These are phyloP conservation scores for Drosophila tripunctata DNA, from an alignment of 2,888 invertebrate genomes.

Conservation along the genomic window DNA sequence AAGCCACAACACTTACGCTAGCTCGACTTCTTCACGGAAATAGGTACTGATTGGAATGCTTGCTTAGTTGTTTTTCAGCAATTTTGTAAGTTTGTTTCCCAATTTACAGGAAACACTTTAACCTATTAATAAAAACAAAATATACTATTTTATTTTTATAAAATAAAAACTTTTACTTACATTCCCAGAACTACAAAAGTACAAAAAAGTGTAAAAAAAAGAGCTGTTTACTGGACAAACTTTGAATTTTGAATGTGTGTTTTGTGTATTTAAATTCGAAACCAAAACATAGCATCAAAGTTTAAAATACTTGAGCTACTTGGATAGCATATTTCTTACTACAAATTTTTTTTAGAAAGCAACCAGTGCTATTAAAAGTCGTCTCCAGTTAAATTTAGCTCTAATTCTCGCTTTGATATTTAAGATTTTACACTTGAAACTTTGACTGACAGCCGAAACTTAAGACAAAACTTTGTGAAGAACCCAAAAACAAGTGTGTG, in stretches of 20 bases:
- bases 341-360: too few species aligned
- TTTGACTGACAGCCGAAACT: conserved; percentile 14
- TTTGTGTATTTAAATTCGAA: background rate
- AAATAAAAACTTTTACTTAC: conserved; percentile 4
- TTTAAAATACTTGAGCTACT: background rate
- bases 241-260: background rate
- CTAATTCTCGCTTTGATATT: conserved; percentile 12
- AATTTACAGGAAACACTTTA: conserved; percentile 6
- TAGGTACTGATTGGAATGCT: background rate
- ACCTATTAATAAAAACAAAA: background rate
- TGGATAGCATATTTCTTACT: background rate
- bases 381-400: too few species aligned
- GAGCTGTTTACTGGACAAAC: conserved; percentile 7
- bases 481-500: too few species aligned
- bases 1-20: background rate
- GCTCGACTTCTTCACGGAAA: conserved; percentile 21
- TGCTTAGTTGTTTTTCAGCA: background rate
- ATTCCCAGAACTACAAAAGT: conserved; percentile 7
- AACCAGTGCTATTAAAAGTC: too few species aligned
- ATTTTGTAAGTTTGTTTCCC: background rate
- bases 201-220: conserved; percentile 16
- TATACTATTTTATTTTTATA: background rate
- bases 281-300: background rate
- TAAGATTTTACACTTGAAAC: conserved; percentile 19
- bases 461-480: too few species aligned